Percentiles rank a stretch among this genome's conserved stretches.
phyloP scores from a whole-genome alignment of 2,113 vertebrate genomes.

The Tachycineta bicolor region DNA sequence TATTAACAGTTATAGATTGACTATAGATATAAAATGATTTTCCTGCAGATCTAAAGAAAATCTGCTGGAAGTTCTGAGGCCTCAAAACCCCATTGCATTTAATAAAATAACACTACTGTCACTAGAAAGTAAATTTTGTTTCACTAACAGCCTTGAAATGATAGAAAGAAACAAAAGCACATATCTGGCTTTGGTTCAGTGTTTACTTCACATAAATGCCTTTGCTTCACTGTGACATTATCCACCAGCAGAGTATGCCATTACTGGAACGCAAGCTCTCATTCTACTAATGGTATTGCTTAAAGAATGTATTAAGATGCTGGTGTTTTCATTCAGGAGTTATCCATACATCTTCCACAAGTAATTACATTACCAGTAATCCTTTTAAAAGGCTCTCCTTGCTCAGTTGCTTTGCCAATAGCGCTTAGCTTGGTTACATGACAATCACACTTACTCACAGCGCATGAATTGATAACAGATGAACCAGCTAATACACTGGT shows the following conservation, averaged over 20 bases:
- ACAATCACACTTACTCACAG: neutral
- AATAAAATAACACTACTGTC: constrained; percentile 16
- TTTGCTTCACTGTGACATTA: neutral
- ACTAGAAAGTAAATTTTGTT: constrained; percentile 5
- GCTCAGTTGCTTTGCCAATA: constrained; percentile 38
- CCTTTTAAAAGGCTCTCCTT: constrained; percentile 28
- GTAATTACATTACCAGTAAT: constrained; percentile 19
- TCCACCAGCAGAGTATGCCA: neutral
- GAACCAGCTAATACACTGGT: neutral
- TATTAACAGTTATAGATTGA: neutral
- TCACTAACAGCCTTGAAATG: constrained; percentile 36
- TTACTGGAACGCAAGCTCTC: neutral
- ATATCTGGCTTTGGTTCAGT: neutral
- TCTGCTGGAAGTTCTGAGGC: neutral
- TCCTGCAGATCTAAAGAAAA: neutral
- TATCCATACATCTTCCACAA: neutral
- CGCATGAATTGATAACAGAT: constrained; percentile 7
- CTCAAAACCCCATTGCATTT: constrained; percentile 6
- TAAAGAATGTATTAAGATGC: constrained; percentile 3
- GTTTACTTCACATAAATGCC: neutral
- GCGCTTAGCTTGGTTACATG: constrained; percentile 12
- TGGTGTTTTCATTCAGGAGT: neutral
- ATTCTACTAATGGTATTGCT: neutral
- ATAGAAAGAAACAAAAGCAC: neutral
- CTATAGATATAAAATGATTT: neutral